Conservation (phyloP, 2,113 vertebrate species). For the Carassius carassius region DNA sequence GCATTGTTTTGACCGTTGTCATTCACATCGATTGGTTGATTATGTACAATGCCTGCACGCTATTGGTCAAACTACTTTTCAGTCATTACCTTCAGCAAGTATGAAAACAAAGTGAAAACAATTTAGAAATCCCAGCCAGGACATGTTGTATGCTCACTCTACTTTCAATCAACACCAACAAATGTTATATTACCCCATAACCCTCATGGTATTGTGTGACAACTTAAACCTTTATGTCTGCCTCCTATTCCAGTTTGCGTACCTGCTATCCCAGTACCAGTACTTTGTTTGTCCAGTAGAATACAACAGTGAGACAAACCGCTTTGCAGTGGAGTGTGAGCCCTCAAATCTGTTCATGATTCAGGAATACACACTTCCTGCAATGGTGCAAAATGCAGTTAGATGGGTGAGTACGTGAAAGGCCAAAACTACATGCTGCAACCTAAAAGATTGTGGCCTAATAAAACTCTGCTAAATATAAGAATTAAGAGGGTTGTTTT, state of each 20-base stretch:
- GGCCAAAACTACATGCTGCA: neutral
- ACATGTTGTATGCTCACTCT: neutral
- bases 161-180: neutral
- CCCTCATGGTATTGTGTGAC: neutral
- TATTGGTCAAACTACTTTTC: neutral
- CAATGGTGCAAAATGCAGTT: conserved; percentile 75
- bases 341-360: conserved; percentile 90
- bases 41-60: neutral
- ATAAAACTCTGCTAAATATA: neutral
- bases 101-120: too few species aligned
- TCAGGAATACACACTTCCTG: conserved; percentile 84
- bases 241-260: conserved; percentile 81
- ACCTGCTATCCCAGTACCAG: conserved; percentile 87
- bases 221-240: neutral
- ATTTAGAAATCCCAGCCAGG: neutral
- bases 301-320: conserved; percentile 88
- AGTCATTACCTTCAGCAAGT: too few species aligned
- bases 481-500: neutral
- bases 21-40: neutral
- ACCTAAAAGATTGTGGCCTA: neutral
- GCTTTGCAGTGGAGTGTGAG: conserved; percentile 89
- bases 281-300: conserved; percentile 95
- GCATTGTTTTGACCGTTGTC: neutral
- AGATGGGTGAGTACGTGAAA: conserved; percentile 76
- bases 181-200: neutral